Evolutionary conservation across 2,113 vertebrate genomes (phyloP), one percentile per base, ranked within the genome.

Genomic region (Cebidichthys violaceus): DNA sequence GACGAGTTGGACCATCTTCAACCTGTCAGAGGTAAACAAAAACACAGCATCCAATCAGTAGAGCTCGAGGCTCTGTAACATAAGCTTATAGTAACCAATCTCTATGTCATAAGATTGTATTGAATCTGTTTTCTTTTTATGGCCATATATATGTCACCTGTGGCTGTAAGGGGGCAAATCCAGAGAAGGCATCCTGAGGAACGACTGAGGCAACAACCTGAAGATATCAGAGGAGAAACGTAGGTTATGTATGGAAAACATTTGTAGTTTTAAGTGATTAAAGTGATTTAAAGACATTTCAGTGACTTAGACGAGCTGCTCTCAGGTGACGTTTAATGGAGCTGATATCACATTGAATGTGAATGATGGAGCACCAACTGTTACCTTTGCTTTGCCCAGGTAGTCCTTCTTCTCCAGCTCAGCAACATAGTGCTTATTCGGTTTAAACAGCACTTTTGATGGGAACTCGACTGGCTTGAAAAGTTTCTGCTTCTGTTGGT

Each of bases 341-440:
- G 22, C 52, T 74, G 14, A 43, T 59, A 15, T 60, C 43, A 77
- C 35, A 66, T 13, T n/a, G 1, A 35, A 6, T 29, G 55, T 70
- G 17, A 69, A 18, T 57, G 31, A 39, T 57, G 2, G 29, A 7
- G 14, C 39, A 11, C 6, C 20, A 66, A 24, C 29, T 50, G 17
- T 41, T 1, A 99, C 98, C 95, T 87, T 97, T 3, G 98, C 97
- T 91, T 99, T 99, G 68, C 98, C 98, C 66, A 99, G 94, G 83
- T 98, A 99, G 90, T 99, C 97, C 86, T 97, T 99, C 94, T 98
- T 98, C 92, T 96, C 97, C 91, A 99, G 92, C 90, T 99, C 97
- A 73, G 97, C 98, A 79, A 99, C 97, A n/a, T 98, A 96, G 83
- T 94, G 93, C 90, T 98, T 97, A 0, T 99, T 99, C 0, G 98